phyloP scores from a whole-genome alignment of 2,888 invertebrate genomes.

The Drosophila macrospina region DNA sequence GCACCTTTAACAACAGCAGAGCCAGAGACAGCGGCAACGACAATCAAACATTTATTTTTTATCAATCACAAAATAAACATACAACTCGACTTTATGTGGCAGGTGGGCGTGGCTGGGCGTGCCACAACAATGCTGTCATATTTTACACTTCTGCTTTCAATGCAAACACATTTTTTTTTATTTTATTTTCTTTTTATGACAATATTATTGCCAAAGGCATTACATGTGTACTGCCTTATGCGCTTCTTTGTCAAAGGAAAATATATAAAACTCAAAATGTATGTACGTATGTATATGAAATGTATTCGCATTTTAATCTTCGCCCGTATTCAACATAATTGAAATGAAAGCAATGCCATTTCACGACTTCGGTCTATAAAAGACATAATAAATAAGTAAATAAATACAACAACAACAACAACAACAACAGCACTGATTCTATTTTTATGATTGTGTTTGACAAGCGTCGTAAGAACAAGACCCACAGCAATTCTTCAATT shows the following conservation, averaged over 20 bases:
- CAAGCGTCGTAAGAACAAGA: slow-evolving; percentile 37
- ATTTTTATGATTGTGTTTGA: slow-evolving; percentile 79
- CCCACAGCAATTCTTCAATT: slow-evolving; percentile 26
- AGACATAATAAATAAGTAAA: slow-evolving; percentile 9
- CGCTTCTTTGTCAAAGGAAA: slow-evolving; percentile 22
- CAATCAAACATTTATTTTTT: slow-evolving; percentile 71
- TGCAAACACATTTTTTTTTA: slow-evolving; percentile 70
- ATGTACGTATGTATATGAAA: slow-evolving; percentile 1
- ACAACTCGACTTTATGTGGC: slow-evolving; percentile 57
- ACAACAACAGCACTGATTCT: slow-evolving; percentile 38
- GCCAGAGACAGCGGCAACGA: slow-evolving; percentile 41
- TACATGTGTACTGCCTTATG: slow-evolving; percentile 16
- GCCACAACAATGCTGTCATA: slow-evolving; percentile 54
- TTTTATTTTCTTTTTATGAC: too few species aligned
- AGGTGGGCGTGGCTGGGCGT: slow-evolving; percentile 22
- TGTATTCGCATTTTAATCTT: slow-evolving; percentile 65
- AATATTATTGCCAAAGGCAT: slow-evolving; percentile 61
- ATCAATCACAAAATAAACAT: slow-evolving; percentile 80
- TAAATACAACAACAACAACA: slow-evolving; percentile 36
- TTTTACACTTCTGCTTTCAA: slow-evolving; percentile 74
- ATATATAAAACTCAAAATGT: slow-evolving; percentile 21
- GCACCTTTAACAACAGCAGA: slow-evolving; percentile 50
- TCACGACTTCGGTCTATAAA: slow-evolving; percentile 44
- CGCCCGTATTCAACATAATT: slow-evolving; percentile 60
- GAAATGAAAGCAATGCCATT: slow-evolving; percentile 70